A percentile compares a stretch with the other conserved stretches of the same genome.
Conservation (phyloP, 2,113 vertebrate species). For the Vicugna pacos region DNA sequence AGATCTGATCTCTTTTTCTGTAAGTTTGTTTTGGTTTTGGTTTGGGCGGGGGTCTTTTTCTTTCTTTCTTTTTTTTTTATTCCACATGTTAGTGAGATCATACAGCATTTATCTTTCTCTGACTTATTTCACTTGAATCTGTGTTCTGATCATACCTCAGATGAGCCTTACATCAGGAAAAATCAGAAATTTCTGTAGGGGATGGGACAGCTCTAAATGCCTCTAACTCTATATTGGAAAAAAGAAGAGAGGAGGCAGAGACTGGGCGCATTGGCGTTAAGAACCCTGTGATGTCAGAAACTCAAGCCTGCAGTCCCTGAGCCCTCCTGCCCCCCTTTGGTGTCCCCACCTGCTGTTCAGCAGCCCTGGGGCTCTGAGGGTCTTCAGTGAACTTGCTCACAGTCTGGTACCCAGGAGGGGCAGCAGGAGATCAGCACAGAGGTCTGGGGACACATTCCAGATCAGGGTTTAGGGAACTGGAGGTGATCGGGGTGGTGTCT, state of each 20-base stretch:
- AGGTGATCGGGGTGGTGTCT: neutral
- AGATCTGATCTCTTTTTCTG: neutral
- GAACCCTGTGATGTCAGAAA: neutral
- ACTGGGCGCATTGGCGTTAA: no score
- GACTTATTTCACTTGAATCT: neutral
- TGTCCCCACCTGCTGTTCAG: neutral
- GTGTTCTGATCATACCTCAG: neutral
- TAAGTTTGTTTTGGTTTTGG: neutral
- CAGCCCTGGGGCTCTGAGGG: neutral
- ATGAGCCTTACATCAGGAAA: neutral
- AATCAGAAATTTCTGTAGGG: neutral
- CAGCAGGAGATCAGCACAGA: rapidly evolving
- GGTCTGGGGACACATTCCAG: neutral
- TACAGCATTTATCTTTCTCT: neutral
- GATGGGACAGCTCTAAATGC: neutral
- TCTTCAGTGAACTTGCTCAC: neutral
- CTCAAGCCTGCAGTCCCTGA: neutral
- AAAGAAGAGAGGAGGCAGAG: neutral
- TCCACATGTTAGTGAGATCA: neutral
- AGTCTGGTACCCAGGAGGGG: neutral
- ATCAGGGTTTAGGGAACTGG: neutral
- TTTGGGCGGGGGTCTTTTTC: neutral
- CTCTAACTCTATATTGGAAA: neutral
- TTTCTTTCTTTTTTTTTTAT: neutral
- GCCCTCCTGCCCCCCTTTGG: neutral